Conservation (phyloP, 2,797 vertebrate species). For the Alauda arvensis region DNA sequence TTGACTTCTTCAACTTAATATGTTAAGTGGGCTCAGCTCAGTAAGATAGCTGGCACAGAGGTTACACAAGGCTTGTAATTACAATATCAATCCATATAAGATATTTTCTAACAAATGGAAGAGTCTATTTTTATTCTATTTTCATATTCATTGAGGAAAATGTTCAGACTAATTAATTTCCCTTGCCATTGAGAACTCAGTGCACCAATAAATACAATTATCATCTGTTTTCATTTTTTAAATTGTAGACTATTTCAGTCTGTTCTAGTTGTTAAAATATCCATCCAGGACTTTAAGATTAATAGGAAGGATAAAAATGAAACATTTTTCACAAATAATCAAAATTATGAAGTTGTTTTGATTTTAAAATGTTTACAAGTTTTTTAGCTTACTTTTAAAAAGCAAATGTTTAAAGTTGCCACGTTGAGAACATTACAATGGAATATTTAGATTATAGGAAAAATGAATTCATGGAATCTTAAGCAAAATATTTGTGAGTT, state of each 20-base stretch:
- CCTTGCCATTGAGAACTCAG: background rate
- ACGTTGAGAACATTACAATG: background rate
- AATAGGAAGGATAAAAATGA: background rate
- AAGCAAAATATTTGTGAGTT: background rate
- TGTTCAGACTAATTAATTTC: conserved; percentile 3
- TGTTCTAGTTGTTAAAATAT: background rate
- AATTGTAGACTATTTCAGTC: background rate
- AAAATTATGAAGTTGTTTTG: background rate
- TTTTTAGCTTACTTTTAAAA: background rate
- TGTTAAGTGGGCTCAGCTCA: background rate
- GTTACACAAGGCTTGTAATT: background rate
- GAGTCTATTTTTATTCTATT: conserved; percentile 15
- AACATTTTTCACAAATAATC: background rate
- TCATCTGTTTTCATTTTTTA: background rate
- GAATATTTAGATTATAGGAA: background rate
- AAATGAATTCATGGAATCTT: background rate
- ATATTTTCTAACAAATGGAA: conserved; percentile 1
- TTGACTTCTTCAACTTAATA: background rate
- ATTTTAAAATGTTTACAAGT: background rate
- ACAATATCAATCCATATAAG: background rate
- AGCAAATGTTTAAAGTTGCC: background rate
- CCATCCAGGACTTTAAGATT: background rate
- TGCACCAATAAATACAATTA: background rate
- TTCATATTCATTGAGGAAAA: background rate
- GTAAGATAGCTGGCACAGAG: background rate